phyloP scores from a whole-genome alignment of 2,113 vertebrate genomes.

The Athene noctua region DNA sequence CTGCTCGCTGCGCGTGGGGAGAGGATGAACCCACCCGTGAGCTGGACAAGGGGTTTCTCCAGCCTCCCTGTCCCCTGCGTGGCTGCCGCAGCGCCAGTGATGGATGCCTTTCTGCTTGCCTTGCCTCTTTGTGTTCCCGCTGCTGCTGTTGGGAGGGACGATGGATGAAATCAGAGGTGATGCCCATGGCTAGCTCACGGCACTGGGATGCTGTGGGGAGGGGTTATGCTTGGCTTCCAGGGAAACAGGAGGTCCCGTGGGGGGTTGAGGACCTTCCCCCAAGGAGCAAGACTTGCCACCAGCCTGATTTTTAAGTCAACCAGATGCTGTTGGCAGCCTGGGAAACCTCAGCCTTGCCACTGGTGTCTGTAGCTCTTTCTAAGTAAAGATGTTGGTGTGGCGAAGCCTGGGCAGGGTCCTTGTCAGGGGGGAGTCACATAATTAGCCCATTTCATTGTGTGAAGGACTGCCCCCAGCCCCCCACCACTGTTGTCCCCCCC shows the following conservation, averaged over 20 bases:
- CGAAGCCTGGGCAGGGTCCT: neutral
- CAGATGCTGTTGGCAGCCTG: neutral
- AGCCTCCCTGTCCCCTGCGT: too few relatives aligned
- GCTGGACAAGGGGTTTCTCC: neutral
- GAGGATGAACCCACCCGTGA: neutral
- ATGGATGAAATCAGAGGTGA: neutral
- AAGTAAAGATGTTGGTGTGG: neutral
- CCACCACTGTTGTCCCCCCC: too few relatives aligned
- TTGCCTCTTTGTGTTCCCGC: neutral
- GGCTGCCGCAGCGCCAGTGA: fast-evolving
- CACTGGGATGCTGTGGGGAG: neutral
- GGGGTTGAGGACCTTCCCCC: neutral
- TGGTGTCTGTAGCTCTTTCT: neutral
- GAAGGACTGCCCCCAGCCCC: neutral
- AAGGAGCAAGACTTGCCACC: neutral
- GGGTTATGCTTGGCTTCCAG: too few relatives aligned
- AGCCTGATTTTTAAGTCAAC: neutral
- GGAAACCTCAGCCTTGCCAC: neutral
- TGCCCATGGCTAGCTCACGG: neutral
- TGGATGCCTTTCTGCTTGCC: neutral
- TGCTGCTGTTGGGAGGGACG: neutral
- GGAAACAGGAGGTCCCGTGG: fast-evolving
- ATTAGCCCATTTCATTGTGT: neutral
- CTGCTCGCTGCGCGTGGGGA: fast-evolving
- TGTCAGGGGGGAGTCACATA: neutral